A percentile compares a stretch with the other conserved stretches of the same genome.
These are phyloP conservation scores for Thymelicus acteon DNA, from an alignment of 2,888 invertebrate species.

Conservation along the genomic window DNA sequence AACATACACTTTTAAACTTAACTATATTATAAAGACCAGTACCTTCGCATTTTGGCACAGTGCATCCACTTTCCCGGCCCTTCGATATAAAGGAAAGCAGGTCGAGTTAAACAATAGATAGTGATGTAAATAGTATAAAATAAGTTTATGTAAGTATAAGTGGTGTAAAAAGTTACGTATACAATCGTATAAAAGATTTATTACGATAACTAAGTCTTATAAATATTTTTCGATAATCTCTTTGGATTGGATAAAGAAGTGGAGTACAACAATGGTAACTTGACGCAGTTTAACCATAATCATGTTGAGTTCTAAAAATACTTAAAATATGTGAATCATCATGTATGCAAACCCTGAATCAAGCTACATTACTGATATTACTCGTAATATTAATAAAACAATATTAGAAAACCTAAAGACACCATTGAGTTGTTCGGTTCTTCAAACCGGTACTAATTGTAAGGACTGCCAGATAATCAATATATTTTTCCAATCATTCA, in stretches of 20 bases:
- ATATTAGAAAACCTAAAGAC: constrained; percentile 2
- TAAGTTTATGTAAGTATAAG: constrained; percentile 8
- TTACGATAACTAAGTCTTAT: constrained; percentile 13
- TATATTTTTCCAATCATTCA: no score
- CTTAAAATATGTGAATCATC: neutral
- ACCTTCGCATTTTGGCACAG: constrained; percentile 60
- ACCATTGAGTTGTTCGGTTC: neutral
- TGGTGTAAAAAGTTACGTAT: constrained; percentile 22
- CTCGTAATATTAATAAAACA: constrained; percentile 5
- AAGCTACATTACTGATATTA: constrained; percentile 20
- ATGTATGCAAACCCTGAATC: constrained; percentile 18
- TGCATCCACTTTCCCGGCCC: constrained; percentile 67
- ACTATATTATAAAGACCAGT: constrained; percentile 30
- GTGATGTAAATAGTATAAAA: constrained; percentile 44
- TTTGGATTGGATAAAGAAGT: constrained; percentile 25
- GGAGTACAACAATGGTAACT: constrained; percentile 3
- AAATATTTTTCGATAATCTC: constrained; percentile 27
- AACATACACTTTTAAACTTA: constrained; percentile 25
- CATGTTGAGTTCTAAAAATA: neutral
- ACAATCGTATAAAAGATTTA: constrained; percentile 3
- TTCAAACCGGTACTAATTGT: neutral
- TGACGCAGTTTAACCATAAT: constrained; percentile 1
- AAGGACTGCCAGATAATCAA: constrained; percentile 14
- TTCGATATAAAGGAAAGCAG: constrained; percentile 64
- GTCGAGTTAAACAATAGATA: constrained; percentile 53